Evolutionary conservation across 2,797 vertebrate genomes (phyloP), one percentile per base, ranked within the genome.

Genomic region (Linurgus olivaceus): DNA sequence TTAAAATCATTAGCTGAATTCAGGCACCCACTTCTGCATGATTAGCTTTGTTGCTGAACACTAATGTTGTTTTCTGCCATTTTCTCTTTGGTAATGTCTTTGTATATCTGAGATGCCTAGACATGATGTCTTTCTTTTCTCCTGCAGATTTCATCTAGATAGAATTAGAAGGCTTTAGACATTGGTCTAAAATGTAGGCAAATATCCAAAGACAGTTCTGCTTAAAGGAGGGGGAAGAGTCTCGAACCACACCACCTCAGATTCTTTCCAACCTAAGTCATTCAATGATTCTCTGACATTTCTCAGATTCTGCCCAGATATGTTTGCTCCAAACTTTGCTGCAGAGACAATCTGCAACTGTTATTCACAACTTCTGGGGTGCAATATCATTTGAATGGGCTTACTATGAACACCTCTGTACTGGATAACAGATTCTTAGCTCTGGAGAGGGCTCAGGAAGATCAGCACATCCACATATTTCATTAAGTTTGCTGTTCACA

Each of bases 1-100:
- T 91, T 45, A 73, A 94, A 95, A 88, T 94, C 52, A 66, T 95
- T 79, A 88, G 29, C 61, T 88, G 42, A 84, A 93, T 78, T 94
- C 67, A 89, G 55, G 45, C 48, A 93, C 61, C 48, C 71, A 84
- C 45, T 91, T 92, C 59, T 76, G 63, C 62, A 55, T 52, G 33
- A 84, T 79, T 52, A 95, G 78, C 38, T 86, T 90, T 95, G 59
- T 11, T 95, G 37, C 20, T 88, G 48, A 79, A 62, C 40, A 19
- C 33, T 87, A 81, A 85, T 79, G 55, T 45, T 70, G 54, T 85
- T 94, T 88, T 86, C 73, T 94, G 61, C 48, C 51, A 81, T 87
- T 79, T 89, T 92, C 29, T 57, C 35, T 71, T 59, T 48, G 47
- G 44, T 26, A 89, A 57, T 28, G 47, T 37, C 50, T 78, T 91